These are phyloP conservation scores for Haliaeetus leucogaster DNA, from an alignment of 2,113 vertebrate genomes.

Conservation along the genomic window DNA sequence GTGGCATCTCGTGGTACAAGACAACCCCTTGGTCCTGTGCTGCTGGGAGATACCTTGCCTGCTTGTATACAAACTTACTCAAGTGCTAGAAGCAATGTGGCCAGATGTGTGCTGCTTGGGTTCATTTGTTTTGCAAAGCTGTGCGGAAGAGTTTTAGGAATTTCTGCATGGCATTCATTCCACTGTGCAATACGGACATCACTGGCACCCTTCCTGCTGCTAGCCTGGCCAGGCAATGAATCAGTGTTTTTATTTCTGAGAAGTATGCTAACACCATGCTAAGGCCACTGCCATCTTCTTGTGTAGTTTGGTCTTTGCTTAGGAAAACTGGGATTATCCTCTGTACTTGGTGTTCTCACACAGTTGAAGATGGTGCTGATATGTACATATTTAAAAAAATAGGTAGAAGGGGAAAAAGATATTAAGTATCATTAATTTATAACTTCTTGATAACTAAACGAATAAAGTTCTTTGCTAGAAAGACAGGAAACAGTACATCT, in stretches of 20 bases:
- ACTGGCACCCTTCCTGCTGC: background rate
- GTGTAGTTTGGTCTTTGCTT: background rate
- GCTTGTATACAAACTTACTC: background rate
- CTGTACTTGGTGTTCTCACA: background rate
- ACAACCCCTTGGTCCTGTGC: background rate
- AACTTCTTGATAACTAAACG: background rate
- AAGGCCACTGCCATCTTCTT: background rate
- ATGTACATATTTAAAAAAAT: background rate
- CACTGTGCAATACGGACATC: background rate
- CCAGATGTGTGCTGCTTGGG: background rate
- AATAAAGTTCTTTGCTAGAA: background rate
- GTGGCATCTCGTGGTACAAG: background rate
- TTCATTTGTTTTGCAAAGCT: background rate
- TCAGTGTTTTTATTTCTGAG: slow-evolving; percentile 22
- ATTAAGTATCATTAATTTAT: background rate
- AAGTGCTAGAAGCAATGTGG: background rate
- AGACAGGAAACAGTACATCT: background rate
- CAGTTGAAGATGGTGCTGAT: background rate
- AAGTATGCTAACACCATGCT: background rate
- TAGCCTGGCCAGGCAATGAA: background rate
- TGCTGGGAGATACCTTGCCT: background rate
- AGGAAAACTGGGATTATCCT: background rate
- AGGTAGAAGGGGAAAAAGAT: background rate
- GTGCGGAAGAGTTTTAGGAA: background rate
- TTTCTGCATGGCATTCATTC: slow-evolving; percentile 25